Evolutionary conservation across 2,113 vertebrate genomes (phyloP), one percentile per base, ranked within the genome.

Genomic region (Donacobius atricapilla): DNA sequence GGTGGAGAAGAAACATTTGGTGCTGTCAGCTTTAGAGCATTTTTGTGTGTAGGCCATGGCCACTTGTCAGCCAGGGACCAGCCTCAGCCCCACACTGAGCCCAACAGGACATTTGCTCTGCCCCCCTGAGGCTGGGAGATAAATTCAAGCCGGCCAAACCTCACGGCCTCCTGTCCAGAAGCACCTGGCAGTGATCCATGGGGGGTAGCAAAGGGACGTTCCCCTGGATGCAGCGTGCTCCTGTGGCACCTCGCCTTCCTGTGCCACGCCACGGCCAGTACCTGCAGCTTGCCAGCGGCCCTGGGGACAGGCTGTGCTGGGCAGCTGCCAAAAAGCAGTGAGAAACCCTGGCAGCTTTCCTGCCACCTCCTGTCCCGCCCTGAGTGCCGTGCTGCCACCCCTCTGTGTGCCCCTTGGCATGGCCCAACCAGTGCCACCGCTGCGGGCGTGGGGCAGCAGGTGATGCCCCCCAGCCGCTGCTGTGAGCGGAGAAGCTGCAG

Each of bases 1-100:
- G 81, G 77, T 92, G 89, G 65, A 96, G 77, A 84, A 91, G 94
- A 93, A 96, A 91, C 94, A 92, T 93, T 95, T 97, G 95, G 91
- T 84, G 69, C 95, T 75, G 91, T 84, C 80, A 89, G 61, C 72
- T 81, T 88, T 89, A 83, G 93, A 94, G 93, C 91, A 92, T 92
- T 90, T 94, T 95, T 96, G 87, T 89, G 37, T 13, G 21, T 35
- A 64, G 77, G 78, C 93, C 91, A 64, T 48, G 40, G 91, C 72
- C 83, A 75, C 89, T 91, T 78, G 91, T 90, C 89, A 84, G 92
- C 63, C 54, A 31, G 71, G 33, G 94, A 60, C 50, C 77, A 56
- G 57, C 39, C 28, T 82, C 53, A 51, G 73, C 82, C 53, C 56
- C 11, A 42, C 79, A 2, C 44, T 56, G 13, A 70, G 75, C 63